Conservation (phyloP, 2,888 invertebrate genomes). For the Schrankia costaestrigalis region DNA sequence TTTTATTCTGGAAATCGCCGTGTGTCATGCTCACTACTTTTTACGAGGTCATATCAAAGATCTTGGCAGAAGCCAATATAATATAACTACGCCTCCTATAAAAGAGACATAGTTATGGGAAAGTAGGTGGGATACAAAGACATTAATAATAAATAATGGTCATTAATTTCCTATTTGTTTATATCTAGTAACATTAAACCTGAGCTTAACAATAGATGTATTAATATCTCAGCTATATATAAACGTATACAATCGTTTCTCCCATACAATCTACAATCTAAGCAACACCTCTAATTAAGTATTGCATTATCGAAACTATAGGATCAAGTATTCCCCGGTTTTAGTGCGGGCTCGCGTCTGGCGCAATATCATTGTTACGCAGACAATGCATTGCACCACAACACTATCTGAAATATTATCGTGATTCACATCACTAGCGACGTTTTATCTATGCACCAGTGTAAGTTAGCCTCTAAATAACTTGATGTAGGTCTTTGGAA, state of each 20-base stretch:
- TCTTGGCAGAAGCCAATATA: too few species aligned
- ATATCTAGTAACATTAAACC: background rate
- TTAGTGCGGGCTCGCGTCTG: constrained; percentile 7
- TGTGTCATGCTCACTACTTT: too few species aligned
- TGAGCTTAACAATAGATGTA: background rate
- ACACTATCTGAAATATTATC: constrained; percentile 29
- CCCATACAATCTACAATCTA: constrained; percentile 25
- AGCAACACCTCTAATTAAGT: constrained; percentile 27
- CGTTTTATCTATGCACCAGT: constrained; percentile 14
- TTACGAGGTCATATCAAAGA: too few species aligned
- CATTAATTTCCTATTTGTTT: too few species aligned
- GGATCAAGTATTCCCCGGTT: constrained; percentile 22
- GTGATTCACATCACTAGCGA: constrained; percentile 34
- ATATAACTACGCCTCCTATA: too few species aligned
- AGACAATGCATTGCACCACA: constrained; percentile 33
- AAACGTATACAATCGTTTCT: constrained; percentile 10
- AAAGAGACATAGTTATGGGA: too few species aligned
- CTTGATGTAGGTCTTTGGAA: too few species aligned
- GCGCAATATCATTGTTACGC: constrained; percentile 28
- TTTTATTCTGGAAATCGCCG: too few species aligned
- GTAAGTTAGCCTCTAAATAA: too few species aligned
- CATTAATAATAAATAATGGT: too few species aligned
- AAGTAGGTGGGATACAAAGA: too few species aligned
- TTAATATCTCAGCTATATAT: background rate
- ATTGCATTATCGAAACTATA: constrained; percentile 25